phyloP scores from a whole-genome alignment of 2,113 vertebrate species.

The Pao palembangensis region DNA sequence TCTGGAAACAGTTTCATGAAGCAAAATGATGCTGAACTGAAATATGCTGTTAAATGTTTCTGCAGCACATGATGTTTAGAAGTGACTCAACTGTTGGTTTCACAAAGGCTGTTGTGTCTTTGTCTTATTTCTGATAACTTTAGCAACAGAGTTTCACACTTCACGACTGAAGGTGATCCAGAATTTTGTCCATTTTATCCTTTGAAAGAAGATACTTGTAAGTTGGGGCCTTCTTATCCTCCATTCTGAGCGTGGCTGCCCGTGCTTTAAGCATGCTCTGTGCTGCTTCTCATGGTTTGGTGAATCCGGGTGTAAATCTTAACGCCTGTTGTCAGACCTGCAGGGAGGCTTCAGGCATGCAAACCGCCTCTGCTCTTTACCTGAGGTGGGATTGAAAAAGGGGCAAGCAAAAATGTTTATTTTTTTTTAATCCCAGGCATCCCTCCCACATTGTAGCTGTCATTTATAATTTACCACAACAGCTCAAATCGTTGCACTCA shows the following conservation, averaged over 20 bases:
- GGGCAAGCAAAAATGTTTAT: background rate
- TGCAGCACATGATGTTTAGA: background rate
- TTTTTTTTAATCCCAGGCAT: constrained; percentile 8
- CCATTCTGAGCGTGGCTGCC: constrained; percentile 14
- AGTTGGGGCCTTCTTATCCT: too few relatives aligned
- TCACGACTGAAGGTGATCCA: too few relatives aligned
- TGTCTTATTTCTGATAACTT: too few relatives aligned
- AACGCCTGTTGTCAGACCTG: constrained; percentile 38
- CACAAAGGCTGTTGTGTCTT: too few relatives aligned
- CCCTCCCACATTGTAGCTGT: constrained; percentile 5
- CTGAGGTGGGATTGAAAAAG: constrained; percentile 15
- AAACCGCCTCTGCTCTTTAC: constrained; percentile 6
- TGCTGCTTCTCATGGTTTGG: background rate
- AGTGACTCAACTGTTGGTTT: too few relatives aligned
- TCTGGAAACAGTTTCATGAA: too few relatives aligned
- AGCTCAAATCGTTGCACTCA: constrained; percentile 8
- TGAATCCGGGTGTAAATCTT: constrained; percentile 29
- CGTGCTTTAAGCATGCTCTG: too few relatives aligned
- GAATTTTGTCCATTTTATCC: too few relatives aligned
- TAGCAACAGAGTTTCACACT: too few relatives aligned
- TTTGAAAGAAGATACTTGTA: too few relatives aligned
- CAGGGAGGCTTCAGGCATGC: constrained; percentile 34
- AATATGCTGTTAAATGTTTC: background rate
- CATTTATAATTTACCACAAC: constrained; percentile 33
- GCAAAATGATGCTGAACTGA: too few relatives aligned